phyloP scores from a whole-genome alignment of 2,113 vertebrate species.

The Phylloscopus trochiloides region DNA sequence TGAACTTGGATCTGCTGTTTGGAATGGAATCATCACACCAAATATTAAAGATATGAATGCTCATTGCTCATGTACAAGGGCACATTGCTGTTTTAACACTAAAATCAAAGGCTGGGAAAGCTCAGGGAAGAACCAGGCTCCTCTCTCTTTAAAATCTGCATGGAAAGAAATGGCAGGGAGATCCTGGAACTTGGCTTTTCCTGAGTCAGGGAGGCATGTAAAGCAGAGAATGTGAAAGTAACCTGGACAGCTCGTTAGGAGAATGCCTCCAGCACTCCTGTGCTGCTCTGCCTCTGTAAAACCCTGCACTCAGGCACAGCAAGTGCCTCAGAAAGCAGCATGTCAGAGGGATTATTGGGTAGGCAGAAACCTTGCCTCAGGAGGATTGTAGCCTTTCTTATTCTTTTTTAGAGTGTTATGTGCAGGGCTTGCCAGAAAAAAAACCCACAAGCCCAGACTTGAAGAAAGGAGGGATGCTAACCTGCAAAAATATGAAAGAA shows the following conservation, averaged over 20 bases:
- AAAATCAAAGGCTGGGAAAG: not conserved
- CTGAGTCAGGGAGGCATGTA: not conserved
- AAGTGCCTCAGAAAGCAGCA: conserved; percentile 9
- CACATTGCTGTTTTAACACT: not conserved
- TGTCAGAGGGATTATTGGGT: conserved; percentile 32
- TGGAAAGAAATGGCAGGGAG: not conserved
- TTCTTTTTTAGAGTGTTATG: not conserved
- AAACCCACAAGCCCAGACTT: not conserved
- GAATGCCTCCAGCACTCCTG: conserved; percentile 9
- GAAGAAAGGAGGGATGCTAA: conserved; percentile 25
- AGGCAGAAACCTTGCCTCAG: conserved; percentile 44
- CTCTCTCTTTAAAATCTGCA: not conserved
- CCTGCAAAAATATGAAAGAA: not conserved
- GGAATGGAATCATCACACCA: not conserved
- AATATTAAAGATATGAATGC: not conserved
- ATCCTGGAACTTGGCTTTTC: not conserved
- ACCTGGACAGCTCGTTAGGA: conserved; percentile 50
- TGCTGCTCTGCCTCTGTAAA: not conserved
- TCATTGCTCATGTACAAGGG: rapidly evolving
- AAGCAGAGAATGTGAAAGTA: not conserved
- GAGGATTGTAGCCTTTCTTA: conserved; percentile 13
- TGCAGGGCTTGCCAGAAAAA: not conserved
- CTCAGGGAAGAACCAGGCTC: not conserved
- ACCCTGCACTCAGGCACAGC: not conserved
- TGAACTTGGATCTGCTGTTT: not conserved